These are phyloP conservation scores for Drosophila pectinifera DNA, from an alignment of 1,140 invertebrate genomes.

Conservation along the genomic window DNA sequence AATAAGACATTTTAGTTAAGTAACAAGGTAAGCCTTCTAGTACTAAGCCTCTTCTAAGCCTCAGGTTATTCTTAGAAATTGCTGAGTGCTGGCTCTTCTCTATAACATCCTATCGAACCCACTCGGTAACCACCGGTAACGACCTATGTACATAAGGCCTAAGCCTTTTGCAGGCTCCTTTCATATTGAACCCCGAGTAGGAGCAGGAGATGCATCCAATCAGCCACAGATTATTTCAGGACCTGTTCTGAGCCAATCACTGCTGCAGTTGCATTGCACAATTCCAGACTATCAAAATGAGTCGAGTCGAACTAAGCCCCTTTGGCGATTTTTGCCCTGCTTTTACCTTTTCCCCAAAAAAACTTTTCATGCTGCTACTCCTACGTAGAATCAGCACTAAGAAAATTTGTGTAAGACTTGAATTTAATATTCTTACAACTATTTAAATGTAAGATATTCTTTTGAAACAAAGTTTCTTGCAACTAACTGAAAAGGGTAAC, in stretches of 20 bases:
- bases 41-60: neutral
- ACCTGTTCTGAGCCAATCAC: slow-evolving; percentile 25
- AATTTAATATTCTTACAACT: too few relatives aligned
- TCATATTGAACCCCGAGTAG: neutral
- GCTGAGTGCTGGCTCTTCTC: neutral
- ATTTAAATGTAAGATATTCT: too few relatives aligned
- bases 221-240: slow-evolving; percentile 26
- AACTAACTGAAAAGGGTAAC: too few relatives aligned
- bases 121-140: slow-evolving; percentile 14
- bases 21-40: too few relatives aligned
- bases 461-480: too few relatives aligned
- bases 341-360: neutral
- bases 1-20: neutral
- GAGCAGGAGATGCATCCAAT: slow-evolving; percentile 19
- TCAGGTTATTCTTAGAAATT: neutral
- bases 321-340: slow-evolving; percentile 5
- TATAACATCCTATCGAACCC: neutral
- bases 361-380: slow-evolving; percentile 9
- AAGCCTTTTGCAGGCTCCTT: neutral
- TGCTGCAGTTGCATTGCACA: slow-evolving; percentile 25
- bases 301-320: slow-evolving; percentile 5
- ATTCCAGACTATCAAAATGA: slow-evolving; percentile 14
- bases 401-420: neutral
- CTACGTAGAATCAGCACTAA: neutral
- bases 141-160: too few relatives aligned